These are phyloP conservation scores for Drosophila lacertosa DNA, from an alignment of 1,140 invertebrate species.

Conservation along the genomic window DNA sequence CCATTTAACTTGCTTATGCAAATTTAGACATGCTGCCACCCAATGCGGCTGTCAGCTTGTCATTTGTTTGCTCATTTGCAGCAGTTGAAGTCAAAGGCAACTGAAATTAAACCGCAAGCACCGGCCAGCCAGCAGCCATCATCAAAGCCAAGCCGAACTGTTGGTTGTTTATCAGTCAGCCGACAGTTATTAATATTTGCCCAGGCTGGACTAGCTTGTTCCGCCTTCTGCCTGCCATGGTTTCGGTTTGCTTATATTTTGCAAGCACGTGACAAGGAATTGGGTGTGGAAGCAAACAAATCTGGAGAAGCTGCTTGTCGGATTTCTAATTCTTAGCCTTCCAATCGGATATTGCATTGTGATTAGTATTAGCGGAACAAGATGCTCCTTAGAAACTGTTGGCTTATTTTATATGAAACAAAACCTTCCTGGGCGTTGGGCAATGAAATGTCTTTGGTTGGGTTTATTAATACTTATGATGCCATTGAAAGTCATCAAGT, in stretches of 20 bases:
- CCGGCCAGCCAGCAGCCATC: slow-evolving; percentile 16
- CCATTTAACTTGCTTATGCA: slow-evolving; percentile 55
- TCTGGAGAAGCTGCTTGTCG: background rate
- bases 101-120: slow-evolving; percentile 67
- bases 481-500: slow-evolving; percentile 17
- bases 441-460: background rate
- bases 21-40: slow-evolving; percentile 16
- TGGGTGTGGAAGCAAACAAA: background rate
- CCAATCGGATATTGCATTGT: too few relatives aligned
- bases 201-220: slow-evolving; percentile 22
- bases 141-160: slow-evolving; percentile 38
- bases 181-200: slow-evolving; percentile 59
- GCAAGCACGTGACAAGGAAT: slow-evolving; percentile 22
- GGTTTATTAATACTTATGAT: slow-evolving; percentile 55
- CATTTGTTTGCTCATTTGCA: slow-evolving; percentile 68
- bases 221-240: slow-evolving; percentile 32
- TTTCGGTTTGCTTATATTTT: slow-evolving; percentile 13
- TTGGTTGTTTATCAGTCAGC: slow-evolving; percentile 48
- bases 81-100: slow-evolving; percentile 44
- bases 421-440: too few relatives aligned
- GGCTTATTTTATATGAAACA: too few relatives aligned
- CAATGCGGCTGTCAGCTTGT: slow-evolving; percentile 43
- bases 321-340: too few relatives aligned
- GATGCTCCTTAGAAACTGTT: too few relatives aligned
- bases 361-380: background rate